Evolutionary conservation across 1,140 invertebrate species (phyloP).

Genomic region (Drosophila equinoxialis): DNA sequence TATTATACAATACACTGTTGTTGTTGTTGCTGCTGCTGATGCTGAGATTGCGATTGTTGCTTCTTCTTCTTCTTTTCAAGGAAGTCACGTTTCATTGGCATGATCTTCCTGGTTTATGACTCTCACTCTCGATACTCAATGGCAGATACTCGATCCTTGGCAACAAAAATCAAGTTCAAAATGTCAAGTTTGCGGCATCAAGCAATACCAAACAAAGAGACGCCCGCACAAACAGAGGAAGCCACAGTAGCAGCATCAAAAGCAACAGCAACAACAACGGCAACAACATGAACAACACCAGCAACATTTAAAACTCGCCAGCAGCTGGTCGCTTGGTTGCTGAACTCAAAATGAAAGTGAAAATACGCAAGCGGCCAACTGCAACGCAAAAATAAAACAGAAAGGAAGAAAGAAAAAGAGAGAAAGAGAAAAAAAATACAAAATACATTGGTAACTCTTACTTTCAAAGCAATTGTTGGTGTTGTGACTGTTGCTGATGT

Average conservation of each 20-base stretch:
- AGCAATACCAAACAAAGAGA: slow-evolving; percentile 34
- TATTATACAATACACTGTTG: slow-evolving; percentile 47
- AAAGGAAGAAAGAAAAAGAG: slow-evolving; percentile 22
- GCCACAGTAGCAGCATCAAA: slow-evolving; percentile 20
- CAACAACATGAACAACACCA: slow-evolving; percentile 21
- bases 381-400: slow-evolving; percentile 57
- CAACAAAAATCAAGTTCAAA: slow-evolving; percentile 71
- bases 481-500: slow-evolving; percentile 27
- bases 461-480: slow-evolving; percentile 55
- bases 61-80: slow-evolving; percentile 9
- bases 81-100: slow-evolving; percentile 59
- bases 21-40: too few species aligned
- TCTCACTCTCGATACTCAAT: not conserved
- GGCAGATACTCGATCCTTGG: not conserved
- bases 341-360: slow-evolving; percentile 81
- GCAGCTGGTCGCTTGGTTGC: slow-evolving; percentile 64
- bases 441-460: slow-evolving; percentile 58
- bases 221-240: slow-evolving; percentile 42
- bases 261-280: slow-evolving; percentile 30
- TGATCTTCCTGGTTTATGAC: slow-evolving; percentile 15
- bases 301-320: slow-evolving; percentile 22
- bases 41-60: slow-evolving; percentile 37
- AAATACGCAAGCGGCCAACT: slow-evolving; percentile 53
- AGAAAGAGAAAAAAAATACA: slow-evolving; percentile 21
- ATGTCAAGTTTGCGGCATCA: slow-evolving; percentile 67